Conservation (phyloP, 2,888 invertebrate genomes). For the Stenichneumon culpator region DNA sequence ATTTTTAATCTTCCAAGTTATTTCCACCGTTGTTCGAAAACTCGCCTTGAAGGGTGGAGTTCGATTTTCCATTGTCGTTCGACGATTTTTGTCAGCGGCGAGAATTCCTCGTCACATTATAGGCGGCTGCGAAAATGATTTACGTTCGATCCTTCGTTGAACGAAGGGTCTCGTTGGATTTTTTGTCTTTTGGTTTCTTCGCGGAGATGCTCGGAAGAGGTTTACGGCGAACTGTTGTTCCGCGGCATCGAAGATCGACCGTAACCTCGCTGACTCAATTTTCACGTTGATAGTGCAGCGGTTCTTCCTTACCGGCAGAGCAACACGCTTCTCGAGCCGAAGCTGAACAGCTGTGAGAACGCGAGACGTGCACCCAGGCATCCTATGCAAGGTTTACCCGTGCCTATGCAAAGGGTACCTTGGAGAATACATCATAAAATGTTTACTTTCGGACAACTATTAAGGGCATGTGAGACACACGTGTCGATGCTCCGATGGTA, state of each 20-base stretch:
- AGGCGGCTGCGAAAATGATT: background rate
- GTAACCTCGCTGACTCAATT: conserved; percentile 49
- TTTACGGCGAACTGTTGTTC: background rate
- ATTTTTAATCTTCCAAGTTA: background rate
- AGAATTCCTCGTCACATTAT: background rate
- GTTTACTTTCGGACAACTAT: no score
- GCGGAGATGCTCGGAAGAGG: background rate
- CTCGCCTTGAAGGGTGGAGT: conserved; percentile 6
- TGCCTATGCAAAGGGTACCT: no score
- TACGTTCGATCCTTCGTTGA: background rate
- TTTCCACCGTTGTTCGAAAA: conserved; percentile 15
- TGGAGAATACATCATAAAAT: no score
- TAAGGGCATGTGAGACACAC: no score
- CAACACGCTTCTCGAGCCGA: no score
- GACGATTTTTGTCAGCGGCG: conserved; percentile 17
- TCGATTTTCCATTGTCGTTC: conserved; percentile 43
- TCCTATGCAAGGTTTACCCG: no score
- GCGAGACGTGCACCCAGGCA: no score
- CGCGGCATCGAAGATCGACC: background rate
- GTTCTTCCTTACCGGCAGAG: no score
- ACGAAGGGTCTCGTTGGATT: background rate
- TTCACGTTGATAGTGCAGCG: no score
- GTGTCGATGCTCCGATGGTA: no score
- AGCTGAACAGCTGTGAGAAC: no score
- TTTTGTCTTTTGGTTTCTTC: background rate